Evolutionary conservation across 2,888 invertebrate species (phyloP), one percentile per base, ranked within the genome.

Genomic region (Oxytorus armatus): DNA sequence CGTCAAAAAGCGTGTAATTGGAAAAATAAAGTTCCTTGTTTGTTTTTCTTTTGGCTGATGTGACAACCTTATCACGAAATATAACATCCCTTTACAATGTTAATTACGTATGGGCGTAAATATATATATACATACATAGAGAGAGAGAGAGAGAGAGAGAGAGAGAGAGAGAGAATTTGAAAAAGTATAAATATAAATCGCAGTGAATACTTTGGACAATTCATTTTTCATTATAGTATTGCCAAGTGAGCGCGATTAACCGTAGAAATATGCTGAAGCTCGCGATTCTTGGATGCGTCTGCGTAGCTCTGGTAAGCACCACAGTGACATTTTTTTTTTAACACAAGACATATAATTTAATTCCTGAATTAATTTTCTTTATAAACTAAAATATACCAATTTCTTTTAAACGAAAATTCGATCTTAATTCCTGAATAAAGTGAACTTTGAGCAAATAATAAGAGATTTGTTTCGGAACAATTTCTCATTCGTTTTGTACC

Each of bases 191-290:
- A 79, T 79, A 79, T 18, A 36, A 57, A 39, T 49, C 33, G 14
- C 11, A 7, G 51, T 14, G 23, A 16, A 59, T 21, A 7, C 8
- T 8, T 21, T 11, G 3, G 49, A 8, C 16, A 75, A 51, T 59
- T 42, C 29, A 66, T 59, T 70, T 49, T 21, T 42, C 1, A 0
- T n/a, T n/a, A n/a, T n/a, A 10, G 16, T 42, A 70, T 39, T 8
- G 10, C 4, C 33, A 21, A 39, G 21, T 14, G 1, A 10, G 11
- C n/a, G 23, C 4, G 5, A 3, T 14, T 29, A 25, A 47, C 59
- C 3, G 33, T 51, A 29, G 7, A 53, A 42, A 77, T 14, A 86
- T 86, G 86, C 61, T 84, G 59, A 86, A 84, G 59, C 10, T 72
- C 57, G 57, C 79, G 10, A 51, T 85, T 49, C 7, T 81, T 2